These are phyloP conservation scores for Neosalanx taihuensis DNA, from an alignment of 2,797 vertebrate species.

Conservation along the genomic window DNA sequence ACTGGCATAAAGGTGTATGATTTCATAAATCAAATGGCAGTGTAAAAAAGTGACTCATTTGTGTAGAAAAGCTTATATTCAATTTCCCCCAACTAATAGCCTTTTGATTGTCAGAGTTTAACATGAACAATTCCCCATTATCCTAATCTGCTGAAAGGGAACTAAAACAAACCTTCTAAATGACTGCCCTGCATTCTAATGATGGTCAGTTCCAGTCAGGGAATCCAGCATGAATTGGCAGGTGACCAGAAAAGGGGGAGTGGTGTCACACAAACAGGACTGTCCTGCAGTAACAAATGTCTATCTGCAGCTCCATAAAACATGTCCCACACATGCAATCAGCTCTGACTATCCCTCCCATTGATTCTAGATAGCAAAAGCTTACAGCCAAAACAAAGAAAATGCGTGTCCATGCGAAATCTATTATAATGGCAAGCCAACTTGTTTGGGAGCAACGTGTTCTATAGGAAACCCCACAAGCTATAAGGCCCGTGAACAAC, in stretches of 20 bases:
- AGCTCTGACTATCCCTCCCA: no score
- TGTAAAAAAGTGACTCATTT: no score
- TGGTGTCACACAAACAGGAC: background rate
- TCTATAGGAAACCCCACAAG: background rate
- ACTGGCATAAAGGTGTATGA: no score
- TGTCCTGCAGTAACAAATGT: background rate
- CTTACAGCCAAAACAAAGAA: background rate
- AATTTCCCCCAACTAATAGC: no score
- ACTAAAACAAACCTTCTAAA: no score
- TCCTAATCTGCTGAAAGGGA: no score
- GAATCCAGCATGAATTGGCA: background rate
- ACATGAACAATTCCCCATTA: no score
- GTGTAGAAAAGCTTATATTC: no score
- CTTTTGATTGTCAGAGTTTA: no score
- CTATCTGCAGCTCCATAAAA: background rate
- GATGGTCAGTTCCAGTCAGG: background rate
- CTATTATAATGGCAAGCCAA: background rate
- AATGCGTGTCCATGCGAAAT: background rate
- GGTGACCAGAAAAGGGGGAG: background rate
- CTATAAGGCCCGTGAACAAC: background rate
- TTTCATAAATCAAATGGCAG: no score
- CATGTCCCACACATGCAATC: background rate
- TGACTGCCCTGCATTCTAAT: background rate
- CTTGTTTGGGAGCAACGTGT: background rate
- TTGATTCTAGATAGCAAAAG: background rate